Percentiles rank a stretch among this genome's conserved stretches.
Conservation (phyloP, 2,113 vertebrate species). For the Danionella cerebrum region DNA sequence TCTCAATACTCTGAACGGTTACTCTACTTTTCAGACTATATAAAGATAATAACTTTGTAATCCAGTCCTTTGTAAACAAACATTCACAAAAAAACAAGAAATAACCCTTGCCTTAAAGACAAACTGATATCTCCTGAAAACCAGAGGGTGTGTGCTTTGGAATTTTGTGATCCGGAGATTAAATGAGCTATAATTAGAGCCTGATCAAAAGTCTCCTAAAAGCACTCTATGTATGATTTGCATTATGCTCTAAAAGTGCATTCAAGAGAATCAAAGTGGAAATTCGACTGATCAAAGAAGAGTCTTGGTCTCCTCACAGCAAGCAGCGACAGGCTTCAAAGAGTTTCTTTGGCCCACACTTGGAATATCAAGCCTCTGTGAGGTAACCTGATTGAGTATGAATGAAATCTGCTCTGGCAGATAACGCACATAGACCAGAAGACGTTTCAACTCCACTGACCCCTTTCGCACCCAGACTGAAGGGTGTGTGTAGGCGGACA, state of each 20-base stretch:
- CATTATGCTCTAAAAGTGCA: not conserved
- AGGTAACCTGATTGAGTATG: not conserved
- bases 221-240: not conserved
- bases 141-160: not conserved
- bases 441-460: conserved; percentile 13
- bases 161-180: not conserved
- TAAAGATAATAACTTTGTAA: too few relatives aligned
- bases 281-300: conserved; percentile 1
- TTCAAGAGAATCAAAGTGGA: conserved; percentile 3
- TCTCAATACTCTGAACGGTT: too few relatives aligned
- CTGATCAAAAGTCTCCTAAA: not conserved
- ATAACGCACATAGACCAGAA: conserved; percentile 28
- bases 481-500: conserved; percentile 26
- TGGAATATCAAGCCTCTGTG: not conserved
- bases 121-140: not conserved
- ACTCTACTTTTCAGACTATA: too few relatives aligned
- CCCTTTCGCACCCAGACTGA: conserved; percentile 30
- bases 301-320: conserved; percentile 3
- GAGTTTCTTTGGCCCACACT: not conserved
- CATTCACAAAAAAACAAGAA: too few relatives aligned
- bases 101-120: not conserved
- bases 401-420: conserved; percentile 18
- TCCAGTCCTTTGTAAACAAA: too few relatives aligned
- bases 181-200: conserved; percentile 25
- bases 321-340: not conserved